These are phyloP conservation scores for Philopedon plagiatum DNA, from an alignment of 2,888 invertebrate genomes.

Conservation along the genomic window DNA sequence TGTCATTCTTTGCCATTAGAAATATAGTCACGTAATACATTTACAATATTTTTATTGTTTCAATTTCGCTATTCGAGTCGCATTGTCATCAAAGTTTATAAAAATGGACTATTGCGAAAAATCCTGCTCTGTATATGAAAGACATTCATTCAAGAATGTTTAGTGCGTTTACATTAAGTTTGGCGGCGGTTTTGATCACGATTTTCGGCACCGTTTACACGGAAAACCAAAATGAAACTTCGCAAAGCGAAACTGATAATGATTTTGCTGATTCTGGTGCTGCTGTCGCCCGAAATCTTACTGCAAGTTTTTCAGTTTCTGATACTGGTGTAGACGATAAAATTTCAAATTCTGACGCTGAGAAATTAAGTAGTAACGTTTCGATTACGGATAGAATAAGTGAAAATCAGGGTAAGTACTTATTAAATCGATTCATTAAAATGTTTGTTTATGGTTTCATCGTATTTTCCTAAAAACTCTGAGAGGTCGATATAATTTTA, in stretches of 20 bases:
- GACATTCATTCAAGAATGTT: conserved; percentile 29
- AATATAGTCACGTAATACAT: conserved; percentile 31
- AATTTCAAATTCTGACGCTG: neutral
- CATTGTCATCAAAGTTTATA: conserved; percentile 37
- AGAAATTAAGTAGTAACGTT: conserved; percentile 6
- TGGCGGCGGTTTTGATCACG: conserved; percentile 11
- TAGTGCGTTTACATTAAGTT: conserved; percentile 1
- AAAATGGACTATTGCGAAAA: conserved; percentile 27
- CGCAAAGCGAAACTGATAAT: conserved; percentile 38
- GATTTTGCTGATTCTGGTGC: conserved; percentile 38
- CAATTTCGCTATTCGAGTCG: conserved; percentile 1
- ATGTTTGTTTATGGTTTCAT: too few relatives aligned
- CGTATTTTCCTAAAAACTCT: too few relatives aligned
- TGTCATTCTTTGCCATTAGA: conserved; percentile 10
- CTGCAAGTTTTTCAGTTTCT: conserved; percentile 43
- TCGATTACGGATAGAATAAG: conserved; percentile 8
- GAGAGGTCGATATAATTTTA: too few relatives aligned
- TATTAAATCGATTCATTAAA: too few relatives aligned
- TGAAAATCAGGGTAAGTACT: conserved; percentile 13
- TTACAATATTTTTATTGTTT: conserved; percentile 39
- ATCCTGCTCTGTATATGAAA: conserved; percentile 14
- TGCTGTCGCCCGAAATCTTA: conserved; percentile 45
- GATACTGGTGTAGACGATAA: conserved; percentile 23
- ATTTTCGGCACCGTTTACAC: conserved; percentile 11
- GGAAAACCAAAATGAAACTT: conserved; percentile 45